Conservation (phyloP, 2,888 invertebrate species). For the Linnaemya vulpina region DNA sequence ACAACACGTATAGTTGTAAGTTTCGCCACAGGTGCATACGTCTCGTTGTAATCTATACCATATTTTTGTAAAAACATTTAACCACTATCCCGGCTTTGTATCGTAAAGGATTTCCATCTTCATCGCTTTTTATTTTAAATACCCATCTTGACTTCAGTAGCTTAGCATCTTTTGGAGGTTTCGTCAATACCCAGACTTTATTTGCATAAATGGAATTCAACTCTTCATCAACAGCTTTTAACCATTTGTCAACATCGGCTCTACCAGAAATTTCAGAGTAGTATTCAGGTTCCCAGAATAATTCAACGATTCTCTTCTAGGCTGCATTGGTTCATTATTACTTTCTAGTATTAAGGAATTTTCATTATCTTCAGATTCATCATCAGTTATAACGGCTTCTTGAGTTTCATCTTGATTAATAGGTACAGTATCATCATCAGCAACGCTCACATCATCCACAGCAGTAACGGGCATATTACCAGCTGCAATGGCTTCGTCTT, state of each 20-base stretch:
- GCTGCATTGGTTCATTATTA: neutral
- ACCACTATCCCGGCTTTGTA: neutral
- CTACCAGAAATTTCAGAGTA: neutral
- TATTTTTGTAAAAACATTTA: neutral
- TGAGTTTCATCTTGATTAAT: neutral
- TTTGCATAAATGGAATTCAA: neutral
- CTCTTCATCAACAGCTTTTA: neutral
- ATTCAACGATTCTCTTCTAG: neutral
- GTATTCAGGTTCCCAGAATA: neutral
- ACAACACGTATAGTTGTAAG: neutral
- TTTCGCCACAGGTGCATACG: slow-evolving; percentile 5
- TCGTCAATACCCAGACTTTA: neutral
- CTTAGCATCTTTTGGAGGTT: neutral
- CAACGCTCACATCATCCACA: no score
- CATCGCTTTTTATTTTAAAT: no score
- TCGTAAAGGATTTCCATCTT: neutral
- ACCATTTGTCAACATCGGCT: neutral
- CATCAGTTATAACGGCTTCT: neutral
- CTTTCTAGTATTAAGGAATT: slow-evolving; percentile 48
- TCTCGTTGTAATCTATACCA: neutral
- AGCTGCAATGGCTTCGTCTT: no score
- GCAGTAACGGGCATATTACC: no score
- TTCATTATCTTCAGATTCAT: neutral
- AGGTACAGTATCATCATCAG: neutral
- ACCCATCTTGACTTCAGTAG: neutral